Percentiles rank a stretch among this genome's conserved stretches.
Evolutionary conservation across 2,888 invertebrate species (phyloP).

Genomic region (Amblyjoppa proteus): DNA sequence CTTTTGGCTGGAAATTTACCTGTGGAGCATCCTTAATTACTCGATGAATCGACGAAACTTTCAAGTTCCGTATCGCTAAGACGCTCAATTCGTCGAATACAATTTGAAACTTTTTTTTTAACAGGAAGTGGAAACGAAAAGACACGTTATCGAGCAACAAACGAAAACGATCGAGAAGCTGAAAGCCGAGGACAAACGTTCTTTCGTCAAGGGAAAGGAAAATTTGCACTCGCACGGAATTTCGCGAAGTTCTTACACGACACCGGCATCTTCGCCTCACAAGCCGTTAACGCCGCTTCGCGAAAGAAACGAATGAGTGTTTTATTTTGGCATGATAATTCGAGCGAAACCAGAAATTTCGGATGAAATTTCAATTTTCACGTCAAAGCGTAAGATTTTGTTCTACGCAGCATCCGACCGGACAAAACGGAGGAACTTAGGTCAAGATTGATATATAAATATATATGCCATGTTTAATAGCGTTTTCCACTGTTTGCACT

Average conservation of each 20-base stretch:
- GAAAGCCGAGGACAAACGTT: constrained; percentile 80
- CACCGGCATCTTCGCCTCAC: constrained; percentile 78
- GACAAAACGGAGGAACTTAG: constrained; percentile 21
- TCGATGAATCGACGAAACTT: neutral
- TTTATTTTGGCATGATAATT: neutral
- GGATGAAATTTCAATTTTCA: constrained; percentile 25
- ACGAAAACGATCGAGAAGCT: constrained; percentile 84
- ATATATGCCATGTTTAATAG: constrained; percentile 8
- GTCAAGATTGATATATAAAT: constrained; percentile 36
- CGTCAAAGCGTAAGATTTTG: constrained; percentile 16
- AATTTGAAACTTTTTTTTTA: constrained; percentile 60
- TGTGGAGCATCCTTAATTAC: too few species aligned
- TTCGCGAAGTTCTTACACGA: constrained; percentile 76
- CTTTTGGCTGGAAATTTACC: too few species aligned
- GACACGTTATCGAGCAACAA: constrained; percentile 78
- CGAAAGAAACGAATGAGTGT: constrained; percentile 83
- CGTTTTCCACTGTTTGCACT: constrained; percentile 21
- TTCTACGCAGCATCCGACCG: constrained; percentile 6
- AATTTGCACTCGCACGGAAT: constrained; percentile 84
- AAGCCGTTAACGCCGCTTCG: constrained; percentile 85
- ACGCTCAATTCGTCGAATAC: constrained; percentile 43
- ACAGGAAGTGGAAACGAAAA: constrained; percentile 77
- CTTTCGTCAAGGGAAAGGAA: constrained; percentile 85
- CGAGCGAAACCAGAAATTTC: constrained; percentile 2
- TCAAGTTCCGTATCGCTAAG: neutral